Base-by-base conservation (phyloP, 2,888 invertebrate genomes). In the Ophioninae sp. region DNA sequence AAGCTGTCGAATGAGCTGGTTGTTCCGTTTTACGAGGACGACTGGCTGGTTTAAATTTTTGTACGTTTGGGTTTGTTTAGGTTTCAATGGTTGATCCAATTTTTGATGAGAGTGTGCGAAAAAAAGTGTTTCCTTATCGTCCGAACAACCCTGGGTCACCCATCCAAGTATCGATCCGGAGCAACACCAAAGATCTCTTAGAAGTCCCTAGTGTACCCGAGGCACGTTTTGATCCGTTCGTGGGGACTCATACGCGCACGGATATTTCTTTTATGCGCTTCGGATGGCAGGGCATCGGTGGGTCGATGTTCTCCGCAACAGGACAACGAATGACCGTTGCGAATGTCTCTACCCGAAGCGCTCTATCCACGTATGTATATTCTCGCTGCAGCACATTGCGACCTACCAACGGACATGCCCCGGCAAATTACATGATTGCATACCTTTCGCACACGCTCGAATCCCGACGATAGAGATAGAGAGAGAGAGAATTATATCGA, bases 381-480 rank as follows among this genome's bases (percentile, higher is more conserved):
- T 58, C 23, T 65, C 56, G 51, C 41, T 73, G 41, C 41, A 67
- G 44, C 44, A 74, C 65, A 74, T 80, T 76, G 79, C 73, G 85
- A 78, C 82, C 85, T 89, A 73, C 76, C 79, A 44, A 82, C 76
- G 82, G 84, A 84, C 84, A 84, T 84, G 84, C 82, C 84, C 79
- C 79, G 82, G 84, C 84, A 84, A 89, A 89, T 89, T 88, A 88
- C 89, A 89, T 87, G 89, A 89, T 89, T 89, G 88, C 89, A 88
- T 89, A 87, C 87, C 88, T 85, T 87, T 87, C 87, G 86, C 88
- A 86, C 84, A 80, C 84, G 84, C 79, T 84, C 79, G 68, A 63
- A 71, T 59, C 56, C 72, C 73, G 44, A 51, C 58, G 58, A 61
- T 39, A 22, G 61, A 72, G 61, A 68, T 39, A 67, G 68, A 41